A percentile compares a stretch with the other conserved stretches of the same genome.
Conservation (phyloP, 2,113 vertebrate species). For the Leptodactylus fuscus region DNA sequence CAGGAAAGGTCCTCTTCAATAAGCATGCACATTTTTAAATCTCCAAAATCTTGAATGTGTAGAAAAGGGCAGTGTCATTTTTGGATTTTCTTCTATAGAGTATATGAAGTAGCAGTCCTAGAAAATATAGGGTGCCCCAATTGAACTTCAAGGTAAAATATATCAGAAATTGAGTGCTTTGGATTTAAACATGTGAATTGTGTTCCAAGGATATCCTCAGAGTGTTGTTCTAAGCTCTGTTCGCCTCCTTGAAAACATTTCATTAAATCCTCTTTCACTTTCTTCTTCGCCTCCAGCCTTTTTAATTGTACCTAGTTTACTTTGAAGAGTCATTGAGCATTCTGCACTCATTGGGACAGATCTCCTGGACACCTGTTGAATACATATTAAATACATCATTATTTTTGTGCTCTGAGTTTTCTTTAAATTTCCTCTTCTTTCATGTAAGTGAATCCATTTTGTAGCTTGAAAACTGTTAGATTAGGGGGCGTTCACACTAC, state of each 20-base stretch:
- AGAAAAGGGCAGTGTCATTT: too few relatives aligned
- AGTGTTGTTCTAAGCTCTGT: conserved; percentile 1
- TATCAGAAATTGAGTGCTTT: background rate
- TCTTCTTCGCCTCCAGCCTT: conserved; percentile 3
- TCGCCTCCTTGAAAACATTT: conserved; percentile 1
- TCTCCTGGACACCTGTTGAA: conserved; percentile 7
- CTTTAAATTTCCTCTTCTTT: background rate
- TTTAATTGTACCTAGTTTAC: conserved; percentile 22
- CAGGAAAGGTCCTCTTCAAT: too few relatives aligned
- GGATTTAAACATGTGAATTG: background rate
- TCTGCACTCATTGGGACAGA: background rate
- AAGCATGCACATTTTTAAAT: too few relatives aligned
- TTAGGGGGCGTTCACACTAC: too few relatives aligned
- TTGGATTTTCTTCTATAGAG: too few relatives aligned
- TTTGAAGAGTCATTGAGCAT: conserved; percentile 34
- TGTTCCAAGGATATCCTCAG: conserved; percentile 8
- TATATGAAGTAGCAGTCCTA: too few relatives aligned
- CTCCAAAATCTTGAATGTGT: too few relatives aligned
- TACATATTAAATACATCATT: background rate
- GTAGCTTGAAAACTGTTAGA: too few relatives aligned
- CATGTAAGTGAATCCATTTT: background rate
- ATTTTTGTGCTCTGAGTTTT: background rate
- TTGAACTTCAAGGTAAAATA: background rate
- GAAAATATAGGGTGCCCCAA: too few relatives aligned
- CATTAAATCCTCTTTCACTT: background rate